Evolutionary conservation across 2,113 vertebrate species (phyloP), one percentile per base, ranked within the genome.

Genomic region (Uropsilus gracilis): DNA sequence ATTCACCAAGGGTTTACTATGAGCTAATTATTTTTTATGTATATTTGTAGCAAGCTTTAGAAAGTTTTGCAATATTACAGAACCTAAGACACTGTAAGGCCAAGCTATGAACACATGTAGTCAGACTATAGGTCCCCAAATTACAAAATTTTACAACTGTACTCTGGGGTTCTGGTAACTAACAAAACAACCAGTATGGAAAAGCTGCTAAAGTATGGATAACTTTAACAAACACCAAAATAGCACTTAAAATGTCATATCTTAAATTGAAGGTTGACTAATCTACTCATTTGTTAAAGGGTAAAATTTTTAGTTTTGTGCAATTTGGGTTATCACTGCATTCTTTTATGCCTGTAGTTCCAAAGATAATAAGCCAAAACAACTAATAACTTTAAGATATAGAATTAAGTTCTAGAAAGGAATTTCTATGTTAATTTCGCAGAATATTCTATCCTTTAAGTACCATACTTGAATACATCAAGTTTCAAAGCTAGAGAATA

Each of bases 71-170:
- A 73, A 76, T 42, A 16, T 48, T 80, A 84, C 32, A 94, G 3
- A 83, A 39, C 57, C 57, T 85, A 84, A 13, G 55, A 48, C 4
- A 55, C 24, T 85, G 1, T 73, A 92, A 94, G 42, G 12, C 30
- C 78, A 59, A 89, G 73, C 4, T 30, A 55, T 91, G 75, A 78
- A 73, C n/a, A n/a, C 42, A 83, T 39, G 9, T 77, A 77, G 12
- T 91, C 16, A 72, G 69, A 59, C 48, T 85, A 64, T 72, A 94
- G 28, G 73, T 89, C n/a, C 16, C 26, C 8, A 93, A 82, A 82
- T 94, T 26, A 57, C 78, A 68, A 81, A 28, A 85, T 11, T 73
- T 53, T 24, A 69, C 10, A 63, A 18, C 28, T 39, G 3, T 82
- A 61, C 39, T 1, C 5, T 94, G 4, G 10, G 14, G 72, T 44